Conservation (phyloP, 2,888 invertebrate species). For the Antheraea assamensis region DNA sequence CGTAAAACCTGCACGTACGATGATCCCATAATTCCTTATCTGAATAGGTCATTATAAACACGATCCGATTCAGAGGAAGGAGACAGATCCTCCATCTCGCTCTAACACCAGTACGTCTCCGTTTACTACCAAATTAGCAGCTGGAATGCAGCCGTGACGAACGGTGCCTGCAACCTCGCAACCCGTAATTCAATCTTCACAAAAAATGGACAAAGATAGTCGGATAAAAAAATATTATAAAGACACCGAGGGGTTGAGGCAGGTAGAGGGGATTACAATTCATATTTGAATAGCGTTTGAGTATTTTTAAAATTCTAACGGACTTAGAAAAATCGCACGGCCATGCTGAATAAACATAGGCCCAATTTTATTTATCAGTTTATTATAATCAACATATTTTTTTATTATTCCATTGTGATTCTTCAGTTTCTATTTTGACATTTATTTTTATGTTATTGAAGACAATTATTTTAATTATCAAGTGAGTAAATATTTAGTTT, state of each 20-base stretch:
- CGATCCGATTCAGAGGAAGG: conserved; percentile 32
- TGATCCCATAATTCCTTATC: conserved; percentile 31
- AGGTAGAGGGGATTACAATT: conserved; percentile 67
- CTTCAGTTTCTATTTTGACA: background rate
- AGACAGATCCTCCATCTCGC: conserved; percentile 32
- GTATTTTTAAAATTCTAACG: conserved; percentile 11
- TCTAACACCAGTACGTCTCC: conserved; percentile 28
- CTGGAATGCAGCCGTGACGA: conserved; percentile 73
- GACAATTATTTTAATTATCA: too few relatives aligned
- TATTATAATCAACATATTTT: background rate
- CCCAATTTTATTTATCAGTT: background rate
- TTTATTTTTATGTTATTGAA: too few relatives aligned
- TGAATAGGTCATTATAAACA: conserved; percentile 39
- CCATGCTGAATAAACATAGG: background rate
- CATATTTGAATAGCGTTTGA: conserved; percentile 27
- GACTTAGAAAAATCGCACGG: conserved; percentile 1
- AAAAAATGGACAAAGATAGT: conserved; percentile 65
- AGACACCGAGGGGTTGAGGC: conserved; percentile 71
- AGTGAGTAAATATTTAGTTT: too few relatives aligned
- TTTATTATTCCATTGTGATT: background rate
- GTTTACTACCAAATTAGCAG: conserved; percentile 64
- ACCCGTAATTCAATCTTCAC: conserved; percentile 72
- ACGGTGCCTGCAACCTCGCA: conserved; percentile 73
- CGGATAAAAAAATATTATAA: conserved; percentile 57
- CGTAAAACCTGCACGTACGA: conserved; percentile 30